phyloP scores from a whole-genome alignment of 2,888 invertebrate genomes.

The Leistus spinibarbis region DNA sequence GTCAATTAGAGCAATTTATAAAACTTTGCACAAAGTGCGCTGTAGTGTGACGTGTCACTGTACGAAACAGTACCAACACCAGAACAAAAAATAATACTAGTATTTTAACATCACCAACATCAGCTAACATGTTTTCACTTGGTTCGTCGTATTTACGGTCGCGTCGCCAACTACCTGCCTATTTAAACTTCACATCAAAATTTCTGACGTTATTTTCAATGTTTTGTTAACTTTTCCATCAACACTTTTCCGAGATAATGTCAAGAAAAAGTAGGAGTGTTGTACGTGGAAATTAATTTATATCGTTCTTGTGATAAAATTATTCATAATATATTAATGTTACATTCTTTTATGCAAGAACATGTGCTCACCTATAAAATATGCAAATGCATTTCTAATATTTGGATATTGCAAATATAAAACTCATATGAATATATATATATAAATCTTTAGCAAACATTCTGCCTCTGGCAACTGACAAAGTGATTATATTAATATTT shows the following conservation, averaged over 20 bases:
- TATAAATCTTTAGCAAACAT: background rate
- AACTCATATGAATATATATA: background rate
- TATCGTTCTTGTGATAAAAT: background rate
- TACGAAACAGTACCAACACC: background rate
- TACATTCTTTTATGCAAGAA: too few species aligned
- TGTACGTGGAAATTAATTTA: background rate
- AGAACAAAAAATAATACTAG: background rate
- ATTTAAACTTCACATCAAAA: constrained; percentile 30
- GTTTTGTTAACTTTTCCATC: background rate
- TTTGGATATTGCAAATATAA: background rate
- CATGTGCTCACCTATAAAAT: too few species aligned
- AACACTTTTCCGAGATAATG: background rate
- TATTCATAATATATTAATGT: background rate
- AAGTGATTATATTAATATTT: too few species aligned
- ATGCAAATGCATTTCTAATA: too few species aligned
- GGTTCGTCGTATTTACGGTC: background rate
- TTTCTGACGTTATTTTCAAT: constrained; percentile 28
- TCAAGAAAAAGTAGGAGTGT: background rate
- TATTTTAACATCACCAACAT: background rate
- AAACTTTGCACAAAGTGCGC: constrained; percentile 32
- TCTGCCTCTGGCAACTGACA: too few species aligned
- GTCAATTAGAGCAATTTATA: constrained; percentile 39
- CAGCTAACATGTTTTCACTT: background rate
- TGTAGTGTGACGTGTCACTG: constrained; percentile 2
- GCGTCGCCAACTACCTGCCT: background rate